Conservation (phyloP, 2,797 vertebrate species). For the Poeciliopsis gracilis region DNA sequence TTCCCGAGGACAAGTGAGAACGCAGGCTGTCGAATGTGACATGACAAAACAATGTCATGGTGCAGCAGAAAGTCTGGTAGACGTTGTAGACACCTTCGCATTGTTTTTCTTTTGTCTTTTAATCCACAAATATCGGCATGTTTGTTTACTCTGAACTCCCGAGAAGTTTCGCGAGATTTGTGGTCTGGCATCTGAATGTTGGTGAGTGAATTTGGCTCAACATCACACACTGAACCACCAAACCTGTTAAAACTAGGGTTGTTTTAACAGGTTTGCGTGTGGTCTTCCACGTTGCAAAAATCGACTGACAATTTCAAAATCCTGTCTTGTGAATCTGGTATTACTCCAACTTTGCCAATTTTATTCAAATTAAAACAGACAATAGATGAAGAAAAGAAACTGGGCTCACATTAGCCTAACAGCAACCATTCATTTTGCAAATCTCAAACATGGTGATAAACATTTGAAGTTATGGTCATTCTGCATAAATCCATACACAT, state of each 20-base stretch:
- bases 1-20: background rate
- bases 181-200: background rate
- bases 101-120: background rate
- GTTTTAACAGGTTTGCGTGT: no score
- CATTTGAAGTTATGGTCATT: background rate
- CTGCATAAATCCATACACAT: background rate
- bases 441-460: background rate
- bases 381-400: background rate
- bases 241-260: background rate
- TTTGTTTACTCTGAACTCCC: background rate
- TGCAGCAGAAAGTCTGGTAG: background rate
- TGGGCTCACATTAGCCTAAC: background rate
- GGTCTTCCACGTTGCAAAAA: background rate
- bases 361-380: background rate
- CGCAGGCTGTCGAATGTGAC: background rate
- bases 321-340: background rate
- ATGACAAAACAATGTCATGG: background rate
- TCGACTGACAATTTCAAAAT: background rate
- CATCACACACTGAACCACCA: no score
- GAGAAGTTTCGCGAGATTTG: background rate
- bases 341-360: background rate
- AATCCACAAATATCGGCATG: background rate
- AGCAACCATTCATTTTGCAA: background rate
- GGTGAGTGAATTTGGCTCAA: background rate
- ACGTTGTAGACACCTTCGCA: background rate